These are phyloP conservation scores for Sphenopsis melanotis DNA, from an alignment of 2,797 vertebrate genomes.

Conservation along the genomic window DNA sequence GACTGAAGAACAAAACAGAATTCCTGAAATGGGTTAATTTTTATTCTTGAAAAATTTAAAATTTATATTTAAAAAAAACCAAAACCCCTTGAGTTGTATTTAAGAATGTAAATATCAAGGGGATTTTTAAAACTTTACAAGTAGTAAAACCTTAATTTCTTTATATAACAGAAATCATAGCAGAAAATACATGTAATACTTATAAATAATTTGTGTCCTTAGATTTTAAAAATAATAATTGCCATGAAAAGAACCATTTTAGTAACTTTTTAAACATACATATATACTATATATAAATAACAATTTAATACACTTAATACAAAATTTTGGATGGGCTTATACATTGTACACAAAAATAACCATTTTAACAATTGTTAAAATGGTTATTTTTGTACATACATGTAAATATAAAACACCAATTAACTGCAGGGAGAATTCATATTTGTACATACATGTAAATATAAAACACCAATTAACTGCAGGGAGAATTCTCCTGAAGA, in stretches of 20 bases:
- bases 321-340: neutral
- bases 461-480: neutral
- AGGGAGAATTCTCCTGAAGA: neutral
- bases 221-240: neutral
- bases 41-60: neutral
- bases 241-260: neutral
- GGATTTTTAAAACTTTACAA: neutral
- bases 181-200: neutral
- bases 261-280: neutral
- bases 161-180: neutral
- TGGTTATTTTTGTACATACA: neutral
- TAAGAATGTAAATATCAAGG: neutral
- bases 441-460: neutral
- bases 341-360: neutral
- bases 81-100: neutral
- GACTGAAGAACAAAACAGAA: neutral
- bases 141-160: neutral
- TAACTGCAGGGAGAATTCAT: neutral
- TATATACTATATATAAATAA: neutral
- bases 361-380: neutral
- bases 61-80: accelerated
- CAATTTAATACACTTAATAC: neutral
- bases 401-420: neutral
- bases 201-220: neutral
- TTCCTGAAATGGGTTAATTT: neutral